Evolutionary conservation across 2,797 vertebrate species (phyloP).

Genomic region (Streptopelia turtur): DNA sequence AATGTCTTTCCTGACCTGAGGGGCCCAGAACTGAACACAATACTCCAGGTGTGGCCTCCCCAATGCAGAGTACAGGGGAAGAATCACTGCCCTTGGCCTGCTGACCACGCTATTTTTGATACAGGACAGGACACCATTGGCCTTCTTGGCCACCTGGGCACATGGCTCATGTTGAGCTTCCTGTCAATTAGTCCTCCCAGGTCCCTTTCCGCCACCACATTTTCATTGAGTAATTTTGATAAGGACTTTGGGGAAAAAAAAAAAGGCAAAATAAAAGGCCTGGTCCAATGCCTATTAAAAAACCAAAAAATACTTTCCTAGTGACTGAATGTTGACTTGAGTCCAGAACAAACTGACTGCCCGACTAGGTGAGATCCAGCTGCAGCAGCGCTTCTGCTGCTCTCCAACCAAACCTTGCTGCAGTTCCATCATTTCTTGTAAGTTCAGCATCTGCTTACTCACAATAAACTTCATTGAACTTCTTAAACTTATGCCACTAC

Average conservation of each 20-base stretch:
- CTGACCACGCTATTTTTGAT: no score
- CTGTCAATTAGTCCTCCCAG: no score
- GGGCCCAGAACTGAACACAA: no score
- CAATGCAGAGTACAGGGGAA: no score
- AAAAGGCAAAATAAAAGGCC: background rate
- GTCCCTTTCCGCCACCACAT: no score
- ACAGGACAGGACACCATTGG: no score
- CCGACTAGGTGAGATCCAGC: background rate
- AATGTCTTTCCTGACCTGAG: no score
- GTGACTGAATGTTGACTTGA: background rate
- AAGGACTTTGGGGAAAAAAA: background rate
- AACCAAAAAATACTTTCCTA: background rate
- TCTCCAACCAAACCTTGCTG: background rate
- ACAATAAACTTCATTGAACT: background rate
- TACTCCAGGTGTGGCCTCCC: no score
- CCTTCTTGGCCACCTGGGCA: no score
- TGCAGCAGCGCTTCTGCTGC: background rate
- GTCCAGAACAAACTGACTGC: background rate
- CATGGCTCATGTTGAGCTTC: no score
- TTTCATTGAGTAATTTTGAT: background rate
- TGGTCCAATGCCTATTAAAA: background rate
- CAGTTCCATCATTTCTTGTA: background rate
- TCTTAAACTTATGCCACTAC: background rate
- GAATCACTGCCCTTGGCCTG: no score
- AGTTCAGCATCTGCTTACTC: background rate